Base-by-base conservation (phyloP, 92 coral and sea anemone genomes). In the Umimayanthus chanpuru region DNA sequence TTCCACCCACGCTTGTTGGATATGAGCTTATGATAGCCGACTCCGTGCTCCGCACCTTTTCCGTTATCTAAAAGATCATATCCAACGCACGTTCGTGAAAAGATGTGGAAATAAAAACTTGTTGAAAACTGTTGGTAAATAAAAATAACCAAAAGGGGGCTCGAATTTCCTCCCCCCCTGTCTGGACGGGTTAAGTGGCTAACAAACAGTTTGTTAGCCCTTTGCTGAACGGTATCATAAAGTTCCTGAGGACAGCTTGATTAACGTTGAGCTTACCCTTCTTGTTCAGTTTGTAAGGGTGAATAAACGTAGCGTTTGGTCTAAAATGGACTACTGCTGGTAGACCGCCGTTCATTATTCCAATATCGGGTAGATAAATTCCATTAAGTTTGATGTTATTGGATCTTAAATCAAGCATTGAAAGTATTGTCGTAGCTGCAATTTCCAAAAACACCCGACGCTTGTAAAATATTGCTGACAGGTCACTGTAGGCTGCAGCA, bases 381-480 rank as follows among this genome's bases (percentile, higher is more conserved):
- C 94, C 94, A 29, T 76, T 55, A 20, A 67, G 88, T 26, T 86
- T 55, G 30, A 85, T 85, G 87, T 88, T 80, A 21, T 67, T 61
- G 11, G 73, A 85, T 79, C 89, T 85, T 5, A 55, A 21, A 40
- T 80, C 92, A 55, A 92, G 85, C 64, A 92, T 85, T 47, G 88
- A 89, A 39, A 89, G 65, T 41, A 87, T 89, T 18, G 94, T 92
- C 12, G 94, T 88, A 38, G 86, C 94, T 0, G 94, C 94, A 23
- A 86, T 88, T 77, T 92, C 94, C 36, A 92, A 86, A 66, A 92
- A 92, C 67, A 92, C 92, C 41, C 87, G 85, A 64, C 90, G 85
- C 25, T 83, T 89, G 85, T 84, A 88, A 79, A 92, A 92, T 14
- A 92, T 53, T 36, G 58, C 80, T 23, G 94, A 86, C 76, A 92